Conservation (phyloP, 2,113 vertebrate species). For the Litocranius walleri region DNA sequence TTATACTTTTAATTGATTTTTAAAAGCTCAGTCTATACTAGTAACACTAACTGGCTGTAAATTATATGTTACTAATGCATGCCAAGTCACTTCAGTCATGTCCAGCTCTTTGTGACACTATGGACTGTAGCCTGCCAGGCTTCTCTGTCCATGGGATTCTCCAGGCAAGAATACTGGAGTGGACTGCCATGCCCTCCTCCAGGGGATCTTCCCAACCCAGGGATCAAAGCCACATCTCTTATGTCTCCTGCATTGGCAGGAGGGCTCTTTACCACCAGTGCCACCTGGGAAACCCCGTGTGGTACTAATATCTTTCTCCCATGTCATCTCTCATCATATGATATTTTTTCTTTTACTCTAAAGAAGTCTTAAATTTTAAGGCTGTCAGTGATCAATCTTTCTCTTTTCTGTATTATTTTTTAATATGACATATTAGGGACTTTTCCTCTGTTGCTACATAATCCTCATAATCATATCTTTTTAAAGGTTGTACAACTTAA, state of each 20-base stretch:
- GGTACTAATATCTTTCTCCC: background rate
- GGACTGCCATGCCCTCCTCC: background rate
- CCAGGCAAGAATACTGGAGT: background rate
- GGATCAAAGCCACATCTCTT: background rate
- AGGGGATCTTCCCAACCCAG: background rate
- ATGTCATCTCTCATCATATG: background rate
- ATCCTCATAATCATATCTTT: background rate
- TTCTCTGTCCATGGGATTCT: background rate
- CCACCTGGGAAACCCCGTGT: background rate
- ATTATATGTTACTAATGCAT: background rate
- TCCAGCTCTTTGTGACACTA: background rate
- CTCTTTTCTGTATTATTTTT: background rate
- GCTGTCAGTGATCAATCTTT: background rate
- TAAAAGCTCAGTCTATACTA: background rate
- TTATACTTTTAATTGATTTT: background rate
- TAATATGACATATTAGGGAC: background rate
- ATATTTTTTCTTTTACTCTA: background rate
- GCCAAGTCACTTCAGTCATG: background rate
- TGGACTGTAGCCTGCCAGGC: background rate
- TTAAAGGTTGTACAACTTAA: background rate
- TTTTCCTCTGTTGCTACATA: background rate
- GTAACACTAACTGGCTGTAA: background rate
- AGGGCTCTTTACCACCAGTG: background rate
- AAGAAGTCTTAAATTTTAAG: background rate
- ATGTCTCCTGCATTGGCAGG: background rate